phyloP scores from a whole-genome alignment of 2,888 invertebrate genomes.

The Megalurothrips usitatus region DNA sequence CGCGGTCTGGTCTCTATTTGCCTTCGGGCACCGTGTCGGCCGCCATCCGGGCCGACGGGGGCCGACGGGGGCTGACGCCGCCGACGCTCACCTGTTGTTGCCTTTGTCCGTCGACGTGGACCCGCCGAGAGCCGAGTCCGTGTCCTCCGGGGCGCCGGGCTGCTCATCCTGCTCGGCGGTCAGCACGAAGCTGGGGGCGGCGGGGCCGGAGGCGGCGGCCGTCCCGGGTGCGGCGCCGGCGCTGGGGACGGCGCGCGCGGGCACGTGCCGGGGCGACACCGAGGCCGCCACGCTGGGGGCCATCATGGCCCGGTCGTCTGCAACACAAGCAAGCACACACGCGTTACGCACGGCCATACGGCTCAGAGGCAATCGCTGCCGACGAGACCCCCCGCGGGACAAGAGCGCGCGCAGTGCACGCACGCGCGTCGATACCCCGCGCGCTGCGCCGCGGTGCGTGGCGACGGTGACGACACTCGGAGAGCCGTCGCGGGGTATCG shows the following conservation, averaged over 20 bases:
- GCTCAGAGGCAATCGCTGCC: no score
- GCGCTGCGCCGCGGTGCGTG: no score
- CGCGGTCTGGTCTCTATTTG: neutral
- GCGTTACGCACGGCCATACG: neutral
- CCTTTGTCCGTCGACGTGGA: slow-evolving; percentile 19
- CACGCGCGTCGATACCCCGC: neutral
- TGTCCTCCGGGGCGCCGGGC: neutral
- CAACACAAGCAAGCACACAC: neutral
- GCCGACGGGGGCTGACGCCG: no score
- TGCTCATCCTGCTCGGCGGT: neutral
- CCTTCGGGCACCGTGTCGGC: no score
- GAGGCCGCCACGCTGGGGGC: slow-evolving; percentile 16
- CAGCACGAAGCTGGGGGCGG: slow-evolving; percentile 7
- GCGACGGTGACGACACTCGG: no score
- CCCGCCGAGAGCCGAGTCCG: slow-evolving; percentile 7
- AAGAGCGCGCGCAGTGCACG: neutral
- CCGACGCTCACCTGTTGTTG: neutral
- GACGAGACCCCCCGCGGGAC: neutral
- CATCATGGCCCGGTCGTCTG: slow-evolving; percentile 17
- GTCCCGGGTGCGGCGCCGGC: neutral
- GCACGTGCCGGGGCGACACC: neutral
- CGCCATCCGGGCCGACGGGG: no score
- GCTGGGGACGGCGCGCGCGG: neutral
- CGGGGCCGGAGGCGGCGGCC: neutral
- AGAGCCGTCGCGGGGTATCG: neutral